phyloP scores from a whole-genome alignment of 1,140 invertebrate genomes.

The Homarus americanus region DNA sequence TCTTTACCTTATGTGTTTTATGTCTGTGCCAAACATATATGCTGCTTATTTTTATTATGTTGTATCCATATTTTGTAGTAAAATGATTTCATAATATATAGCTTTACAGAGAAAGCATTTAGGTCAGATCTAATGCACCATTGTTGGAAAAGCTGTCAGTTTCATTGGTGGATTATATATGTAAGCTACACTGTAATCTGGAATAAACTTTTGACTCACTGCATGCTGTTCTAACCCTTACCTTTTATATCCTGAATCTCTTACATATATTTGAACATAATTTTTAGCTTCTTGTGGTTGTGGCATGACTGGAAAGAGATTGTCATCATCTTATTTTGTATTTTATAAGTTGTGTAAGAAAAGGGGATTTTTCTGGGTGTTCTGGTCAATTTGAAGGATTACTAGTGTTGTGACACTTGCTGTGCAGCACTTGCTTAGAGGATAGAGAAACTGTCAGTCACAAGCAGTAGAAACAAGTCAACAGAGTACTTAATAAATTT shows the following conservation, averaged over 20 bases:
- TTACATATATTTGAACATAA: slow-evolving; percentile 2
- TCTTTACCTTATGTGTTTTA: not conserved
- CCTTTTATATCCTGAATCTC: not conserved
- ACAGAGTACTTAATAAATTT: slow-evolving; percentile 37
- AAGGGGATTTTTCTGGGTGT: not conserved
- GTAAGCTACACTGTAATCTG: slow-evolving; percentile 48
- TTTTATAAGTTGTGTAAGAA: not conserved
- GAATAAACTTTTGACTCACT: slow-evolving; percentile 64
- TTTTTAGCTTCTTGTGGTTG: slow-evolving; percentile 1
- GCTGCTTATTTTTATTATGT: not conserved
- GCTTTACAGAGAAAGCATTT: slow-evolving; percentile 9
- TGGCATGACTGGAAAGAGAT: slow-evolving; percentile 31
- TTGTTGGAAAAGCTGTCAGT: slow-evolving; percentile 45
- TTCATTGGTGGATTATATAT: slow-evolving; percentile 43
- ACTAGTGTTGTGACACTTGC: slow-evolving; percentile 7
- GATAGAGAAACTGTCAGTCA: slow-evolving; percentile 68
- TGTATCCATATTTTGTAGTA: not conserved
- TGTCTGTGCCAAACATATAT: slow-evolving; percentile 1
- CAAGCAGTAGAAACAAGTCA: slow-evolving; percentile 62
- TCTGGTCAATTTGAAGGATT: not conserved
- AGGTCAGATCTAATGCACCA: slow-evolving; percentile 19
- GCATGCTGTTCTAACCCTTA: slow-evolving; percentile 68
- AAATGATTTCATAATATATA: not conserved
- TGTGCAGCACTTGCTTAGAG: slow-evolving; percentile 66
- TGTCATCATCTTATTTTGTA: not conserved